Percentiles rank a stretch among this genome's conserved stretches.
Evolutionary conservation across 2,113 vertebrate species (phyloP).

Genomic region (Coracopsis vasa): DNA sequence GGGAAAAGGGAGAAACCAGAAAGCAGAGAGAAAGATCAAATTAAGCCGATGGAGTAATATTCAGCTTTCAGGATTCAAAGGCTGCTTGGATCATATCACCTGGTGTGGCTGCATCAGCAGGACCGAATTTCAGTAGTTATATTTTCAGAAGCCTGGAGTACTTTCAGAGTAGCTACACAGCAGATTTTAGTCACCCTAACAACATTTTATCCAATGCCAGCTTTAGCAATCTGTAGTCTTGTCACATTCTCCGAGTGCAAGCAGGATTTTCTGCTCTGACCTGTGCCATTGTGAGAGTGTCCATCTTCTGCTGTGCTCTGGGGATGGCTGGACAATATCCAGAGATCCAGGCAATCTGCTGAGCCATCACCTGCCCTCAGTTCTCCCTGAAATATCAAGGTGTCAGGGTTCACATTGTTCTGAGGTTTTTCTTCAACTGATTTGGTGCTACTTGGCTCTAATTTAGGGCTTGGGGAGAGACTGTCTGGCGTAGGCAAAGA

Average conservation of each 20-base stretch:
- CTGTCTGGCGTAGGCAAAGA: neutral
- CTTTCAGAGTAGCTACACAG: neutral
- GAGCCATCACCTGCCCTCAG: neutral
- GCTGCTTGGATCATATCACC: neutral
- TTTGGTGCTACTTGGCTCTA: neutral
- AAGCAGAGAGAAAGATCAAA: neutral
- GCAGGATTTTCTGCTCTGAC: conserved; percentile 22
- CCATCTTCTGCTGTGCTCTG: neutral
- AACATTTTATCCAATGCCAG: neutral
- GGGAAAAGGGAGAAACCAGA: neutral
- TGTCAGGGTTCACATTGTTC: neutral
- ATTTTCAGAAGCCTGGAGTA: neutral
- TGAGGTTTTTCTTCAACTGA: neutral
- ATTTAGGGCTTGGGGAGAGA: neutral
- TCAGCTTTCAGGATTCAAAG: neutral
- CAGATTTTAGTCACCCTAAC: conserved; percentile 4
- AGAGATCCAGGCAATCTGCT: neutral
- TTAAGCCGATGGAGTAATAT: neutral
- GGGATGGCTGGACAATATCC: neutral
- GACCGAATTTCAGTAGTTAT: neutral
- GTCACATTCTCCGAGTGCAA: neutral
- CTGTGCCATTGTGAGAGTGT: neutral
- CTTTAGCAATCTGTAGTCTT: conserved; percentile 8
- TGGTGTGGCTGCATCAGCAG: neutral
- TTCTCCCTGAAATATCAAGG: neutral